These are phyloP conservation scores for Teleiodes luculella DNA, from an alignment of 2,888 invertebrate genomes.

Conservation along the genomic window DNA sequence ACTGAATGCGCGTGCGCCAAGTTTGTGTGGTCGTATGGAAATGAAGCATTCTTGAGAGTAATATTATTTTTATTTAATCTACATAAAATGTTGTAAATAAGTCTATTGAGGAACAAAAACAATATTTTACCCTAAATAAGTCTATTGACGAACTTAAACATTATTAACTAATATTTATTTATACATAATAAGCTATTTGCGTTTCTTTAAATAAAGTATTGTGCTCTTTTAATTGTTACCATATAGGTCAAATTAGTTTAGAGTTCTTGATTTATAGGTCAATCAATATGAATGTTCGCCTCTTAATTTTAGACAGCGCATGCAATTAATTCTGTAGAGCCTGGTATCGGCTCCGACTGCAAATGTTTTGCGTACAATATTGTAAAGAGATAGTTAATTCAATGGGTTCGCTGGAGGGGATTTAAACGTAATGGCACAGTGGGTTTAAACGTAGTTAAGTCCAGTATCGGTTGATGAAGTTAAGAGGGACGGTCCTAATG, in stretches of 20 bases:
- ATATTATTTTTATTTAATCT: slow-evolving; percentile 10
- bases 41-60: slow-evolving; percentile 25
- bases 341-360: neutral
- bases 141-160: too few species aligned
- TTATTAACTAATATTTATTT: too few species aligned
- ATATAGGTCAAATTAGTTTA: too few species aligned
- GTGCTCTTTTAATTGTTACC: too few species aligned
- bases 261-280: too few species aligned
- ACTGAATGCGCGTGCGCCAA: slow-evolving; percentile 20
- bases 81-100: slow-evolving; percentile 1
- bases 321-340: neutral
- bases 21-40: slow-evolving; percentile 39
- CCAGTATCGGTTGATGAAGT: slow-evolving; percentile 57
- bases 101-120: too few species aligned
- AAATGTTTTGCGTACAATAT: neutral
- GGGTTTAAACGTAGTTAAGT: slow-evolving; percentile 7
- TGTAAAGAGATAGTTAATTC: slow-evolving; percentile 9
- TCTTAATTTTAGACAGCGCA: too few species aligned
- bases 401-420: neutral
- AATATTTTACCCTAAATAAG: too few species aligned
- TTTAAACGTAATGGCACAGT: neutral
- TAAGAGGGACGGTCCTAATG: slow-evolving; percentile 63
- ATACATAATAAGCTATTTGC: too few species aligned
- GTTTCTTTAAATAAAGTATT: too few species aligned
- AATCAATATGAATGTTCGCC: too few species aligned